Evolutionary conservation across 2,888 invertebrate species (phyloP).

Genomic region (Cotesia congregata): DNA sequence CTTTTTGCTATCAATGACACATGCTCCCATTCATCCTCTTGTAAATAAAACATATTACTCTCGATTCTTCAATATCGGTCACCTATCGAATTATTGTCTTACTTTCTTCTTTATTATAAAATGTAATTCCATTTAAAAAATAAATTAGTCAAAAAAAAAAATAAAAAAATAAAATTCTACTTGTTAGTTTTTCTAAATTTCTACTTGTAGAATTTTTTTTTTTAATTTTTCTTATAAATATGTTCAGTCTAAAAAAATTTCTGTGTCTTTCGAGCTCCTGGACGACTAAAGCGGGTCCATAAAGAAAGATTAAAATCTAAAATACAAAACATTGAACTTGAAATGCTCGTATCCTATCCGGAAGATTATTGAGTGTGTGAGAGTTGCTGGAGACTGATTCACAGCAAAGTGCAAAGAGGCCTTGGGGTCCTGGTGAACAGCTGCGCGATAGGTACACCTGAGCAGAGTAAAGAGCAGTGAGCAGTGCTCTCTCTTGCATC

Average conservation of each 20-base stretch:
- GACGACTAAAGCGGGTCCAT: background rate
- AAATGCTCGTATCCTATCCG: background rate
- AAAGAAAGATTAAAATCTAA: constrained; percentile 12
- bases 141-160: no score
- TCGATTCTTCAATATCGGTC: no score
- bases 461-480: constrained; percentile 1
- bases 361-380: constrained; percentile 31
- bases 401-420: constrained; percentile 20
- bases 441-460: constrained; percentile 51
- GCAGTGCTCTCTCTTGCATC: constrained; percentile 30
- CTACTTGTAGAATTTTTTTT: no score
- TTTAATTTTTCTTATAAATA: no score
- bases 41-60: background rate
- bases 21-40: background rate
- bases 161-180: no score
- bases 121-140: no score
- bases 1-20: constrained; percentile 14
- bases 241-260: no score
- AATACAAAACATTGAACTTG: constrained; percentile 14
- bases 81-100: no score
- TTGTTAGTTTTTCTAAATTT: no score
- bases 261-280: no score
- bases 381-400: constrained; percentile 32
- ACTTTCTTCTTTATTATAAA: no score
- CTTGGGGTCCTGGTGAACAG: constrained; percentile 46